These are phyloP conservation scores for Euzetes globulus DNA, from an alignment of 2,888 invertebrate genomes.

Conservation along the genomic window DNA sequence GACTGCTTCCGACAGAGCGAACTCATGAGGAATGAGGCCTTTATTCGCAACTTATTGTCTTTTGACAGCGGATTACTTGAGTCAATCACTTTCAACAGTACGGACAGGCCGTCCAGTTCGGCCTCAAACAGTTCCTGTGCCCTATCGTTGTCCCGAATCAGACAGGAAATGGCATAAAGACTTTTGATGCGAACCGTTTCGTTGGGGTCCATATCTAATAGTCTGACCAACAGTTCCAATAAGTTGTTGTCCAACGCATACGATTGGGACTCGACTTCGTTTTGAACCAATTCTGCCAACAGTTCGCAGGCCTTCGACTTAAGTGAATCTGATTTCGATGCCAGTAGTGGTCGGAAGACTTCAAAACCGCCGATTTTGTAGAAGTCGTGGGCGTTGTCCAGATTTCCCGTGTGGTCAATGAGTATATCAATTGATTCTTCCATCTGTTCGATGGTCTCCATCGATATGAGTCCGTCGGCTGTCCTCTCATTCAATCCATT, in stretches of 20 bases:
- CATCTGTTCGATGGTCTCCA: constrained; percentile 47
- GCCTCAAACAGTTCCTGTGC: constrained; percentile 56
- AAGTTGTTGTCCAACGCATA: constrained; percentile 59
- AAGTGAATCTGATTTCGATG: constrained; percentile 57
- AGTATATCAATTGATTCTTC: constrained; percentile 60
- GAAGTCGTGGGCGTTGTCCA: constrained; percentile 75
- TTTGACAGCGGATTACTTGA: constrained; percentile 45
- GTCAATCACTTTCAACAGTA: constrained; percentile 57
- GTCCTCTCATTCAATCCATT: constrained; percentile 11
- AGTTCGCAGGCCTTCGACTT: constrained; percentile 60
- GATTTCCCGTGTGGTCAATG: constrained; percentile 61
- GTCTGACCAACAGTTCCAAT: constrained; percentile 57
- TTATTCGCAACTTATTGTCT: constrained; percentile 58
- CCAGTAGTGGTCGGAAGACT: constrained; percentile 61
- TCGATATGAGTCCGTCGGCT: neutral
- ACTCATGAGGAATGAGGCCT: constrained; percentile 64
- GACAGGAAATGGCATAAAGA: constrained; percentile 70
- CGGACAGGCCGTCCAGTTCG: constrained; percentile 58
- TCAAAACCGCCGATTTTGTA: constrained; percentile 73
- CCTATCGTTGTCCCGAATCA: constrained; percentile 55
- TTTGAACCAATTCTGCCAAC: constrained; percentile 71
- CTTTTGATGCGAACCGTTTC: constrained; percentile 59
- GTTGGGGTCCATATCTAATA: constrained; percentile 56
- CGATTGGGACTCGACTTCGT: constrained; percentile 73
- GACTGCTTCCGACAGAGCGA: constrained; percentile 54